These are phyloP conservation scores for Spea bombifrons DNA, from an alignment of 2,113 vertebrate genomes.

Conservation along the genomic window DNA sequence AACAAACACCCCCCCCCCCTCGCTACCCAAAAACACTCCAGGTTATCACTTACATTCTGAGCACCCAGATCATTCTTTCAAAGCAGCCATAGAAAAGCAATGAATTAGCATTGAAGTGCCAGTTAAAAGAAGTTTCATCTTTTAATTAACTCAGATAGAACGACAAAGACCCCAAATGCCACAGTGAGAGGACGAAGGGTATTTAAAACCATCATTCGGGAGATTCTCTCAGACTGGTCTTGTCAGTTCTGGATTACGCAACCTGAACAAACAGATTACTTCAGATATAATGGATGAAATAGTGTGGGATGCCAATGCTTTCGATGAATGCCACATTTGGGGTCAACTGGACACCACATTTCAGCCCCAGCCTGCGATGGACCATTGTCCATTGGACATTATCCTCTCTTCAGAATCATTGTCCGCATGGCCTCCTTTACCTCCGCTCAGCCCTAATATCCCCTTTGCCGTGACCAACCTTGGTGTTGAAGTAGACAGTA, in stretches of 20 bases:
- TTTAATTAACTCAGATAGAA: constrained; percentile 53
- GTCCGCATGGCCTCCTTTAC: constrained; percentile 56
- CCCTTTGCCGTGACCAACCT: constrained; percentile 58
- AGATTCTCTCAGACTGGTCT: background rate
- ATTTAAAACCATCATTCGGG: constrained; percentile 58
- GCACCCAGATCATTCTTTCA: constrained; percentile 25
- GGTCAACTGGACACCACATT: constrained; percentile 54
- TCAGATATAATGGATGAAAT: constrained; percentile 63
- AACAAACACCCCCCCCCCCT: background rate
- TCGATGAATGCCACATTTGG: constrained; percentile 66
- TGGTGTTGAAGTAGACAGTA: constrained; percentile 64
- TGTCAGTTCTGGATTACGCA: background rate
- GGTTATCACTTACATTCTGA: constrained; percentile 22
- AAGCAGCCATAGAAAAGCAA: constrained; percentile 29
- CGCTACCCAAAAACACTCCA: constrained; percentile 23
- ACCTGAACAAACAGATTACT: background rate
- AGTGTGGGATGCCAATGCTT: constrained; percentile 56
- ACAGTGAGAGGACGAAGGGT: constrained; percentile 51
- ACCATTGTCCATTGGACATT: constrained; percentile 61
- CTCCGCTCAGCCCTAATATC: constrained; percentile 54
- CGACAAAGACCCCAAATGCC: constrained; percentile 51
- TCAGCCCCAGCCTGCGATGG: constrained; percentile 62
- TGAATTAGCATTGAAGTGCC: constrained; percentile 8
- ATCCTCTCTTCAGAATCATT: constrained; percentile 49
- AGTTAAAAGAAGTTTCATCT: constrained; percentile 33